Evolutionary conservation across 35 echinoderm and acorn worm genomes (phyloP), one percentile per base, ranked within the genome.

Genomic region (Heliocidaris erythrogramma): DNA sequence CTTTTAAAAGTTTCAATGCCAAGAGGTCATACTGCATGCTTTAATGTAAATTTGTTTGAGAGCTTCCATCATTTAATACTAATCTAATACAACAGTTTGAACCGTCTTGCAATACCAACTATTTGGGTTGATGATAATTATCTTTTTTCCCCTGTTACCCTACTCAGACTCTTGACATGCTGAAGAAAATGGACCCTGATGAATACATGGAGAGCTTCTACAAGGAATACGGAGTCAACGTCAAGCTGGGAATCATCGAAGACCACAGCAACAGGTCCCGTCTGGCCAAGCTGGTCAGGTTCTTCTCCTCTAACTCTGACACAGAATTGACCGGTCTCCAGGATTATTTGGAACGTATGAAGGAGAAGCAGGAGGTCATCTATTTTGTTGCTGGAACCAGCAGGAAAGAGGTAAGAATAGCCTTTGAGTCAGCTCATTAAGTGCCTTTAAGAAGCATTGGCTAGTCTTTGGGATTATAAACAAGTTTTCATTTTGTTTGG

Each of bases 331-430:
- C 98, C 24, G 96, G 98, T 94, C 94, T 99, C 7, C 94, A 95
- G 59, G 98, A 97, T 17, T 99, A 99, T 90, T 30, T 97, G 30
- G 98, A 99, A 69, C 96, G 98, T 32, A 99, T 99, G 98, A 99
- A 99, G 95, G 98, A 99, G 85, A 99, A 99, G 47, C 98, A 99
- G 85, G 98, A 99, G 92, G 85, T 96, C 78, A 99, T 99, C 95
- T 99, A 99, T 50, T 99, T 99, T 92, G 97, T 99, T 93, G 98
- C 98, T 48, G 98, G 98, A 6, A 94, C 60, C 48, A 95, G 95
- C 92, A 96, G 93, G 59, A 90, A 96, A 95, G 98, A 99, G 96
- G 98, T 97, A 85, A 85, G 71, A 2, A 86, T 78, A 4, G 0
- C 52, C 69, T 42, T 42, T 42, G 35, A 42, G 35, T 42, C 35